These are phyloP conservation scores for Caenorhabditis zanzibari DNA, from an alignment of 2,888 invertebrate species.

Conservation along the genomic window DNA sequence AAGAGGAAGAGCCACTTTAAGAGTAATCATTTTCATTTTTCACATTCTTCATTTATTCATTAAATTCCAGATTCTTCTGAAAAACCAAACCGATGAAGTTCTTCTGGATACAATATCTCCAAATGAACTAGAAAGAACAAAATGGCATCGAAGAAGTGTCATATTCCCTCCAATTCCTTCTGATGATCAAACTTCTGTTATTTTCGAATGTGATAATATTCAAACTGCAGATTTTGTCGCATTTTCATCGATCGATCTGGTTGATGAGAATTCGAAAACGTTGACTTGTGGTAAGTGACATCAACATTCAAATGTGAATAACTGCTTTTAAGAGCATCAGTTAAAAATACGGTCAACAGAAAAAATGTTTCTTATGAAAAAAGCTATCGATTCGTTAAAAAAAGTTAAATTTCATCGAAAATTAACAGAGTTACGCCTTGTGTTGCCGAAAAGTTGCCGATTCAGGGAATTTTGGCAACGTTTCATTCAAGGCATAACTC, in stretches of 20 bases:
- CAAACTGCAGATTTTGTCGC: conserved; percentile 53
- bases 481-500: too few species aligned
- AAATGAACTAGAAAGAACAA: conserved; percentile 23
- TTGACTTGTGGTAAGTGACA: conserved; percentile 42
- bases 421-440: too few species aligned
- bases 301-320: neutral
- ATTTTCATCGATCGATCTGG: conserved; percentile 50
- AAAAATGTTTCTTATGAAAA: too few species aligned
- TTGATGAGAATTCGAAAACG: conserved; percentile 31
- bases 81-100: conserved; percentile 32
- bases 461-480: too few species aligned
- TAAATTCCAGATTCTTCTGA: conserved; percentile 39
- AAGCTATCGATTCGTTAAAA: too few species aligned
- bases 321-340: neutral
- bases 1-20: conserved; percentile 36
- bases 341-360: too few species aligned
- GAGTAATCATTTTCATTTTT: too few species aligned
- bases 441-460: too few species aligned
- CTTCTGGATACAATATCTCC: conserved; percentile 49
- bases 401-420: too few species aligned
- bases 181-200: conserved; percentile 9
- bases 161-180: conserved; percentile 51
- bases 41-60: neutral
- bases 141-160: conserved; percentile 55
- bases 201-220: conserved; percentile 51